Base-by-base conservation (phyloP, 2,113 vertebrate species). In the Amphiprion ocellaris region DNA sequence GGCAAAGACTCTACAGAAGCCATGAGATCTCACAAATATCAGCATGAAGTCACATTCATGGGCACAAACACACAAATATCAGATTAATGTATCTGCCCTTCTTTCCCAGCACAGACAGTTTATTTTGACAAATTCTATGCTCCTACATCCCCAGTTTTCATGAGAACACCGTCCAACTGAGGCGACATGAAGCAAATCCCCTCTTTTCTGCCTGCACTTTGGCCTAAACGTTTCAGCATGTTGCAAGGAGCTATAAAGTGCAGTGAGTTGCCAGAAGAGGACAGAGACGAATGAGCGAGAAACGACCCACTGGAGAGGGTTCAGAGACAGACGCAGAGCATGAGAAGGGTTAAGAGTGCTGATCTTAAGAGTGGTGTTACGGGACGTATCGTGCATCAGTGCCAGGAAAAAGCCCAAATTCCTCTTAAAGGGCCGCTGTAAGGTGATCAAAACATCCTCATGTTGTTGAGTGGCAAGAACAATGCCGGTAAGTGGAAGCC, bases 151-250 rank as follows among this genome's bases (percentile, higher is more conserved):
- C 7, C 17, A 53, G 54, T 16, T 21, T 78, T 76, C 78, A 78
- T 56, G n/a, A 71, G 61, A 19, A 80, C 0, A 26, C 9, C 33
- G 33, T 50, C 46, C 14, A 7, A 74, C 71, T 56, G 74, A 86
- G 87, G 76, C 56, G 64, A 82, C 69, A 87, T 71, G 77, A 80
- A 82, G 55, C 69, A 64, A 84, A 65, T 17, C 79, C 75, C 30
- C 44, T 69, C n/a, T 50, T 66, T 60, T 69, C 47, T 73, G 52
- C 71, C 70, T 65, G 76, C 28, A 63, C 79, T 89, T 77, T 2
- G 21, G 50, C 56, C 70, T 87, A 87, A 93, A 91, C 30, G 69
- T 70, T 92, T 87, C 87, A 91, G 67, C 69, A 86, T 90, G 91
- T 71, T 66, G 59, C 10, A 37, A 52, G 39, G 59, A 59, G 69